These are phyloP conservation scores for Diacarnus erythraeanus DNA, from an alignment of 37 sponge, comb jelly and placozoan species.

Conservation along the genomic window DNA sequence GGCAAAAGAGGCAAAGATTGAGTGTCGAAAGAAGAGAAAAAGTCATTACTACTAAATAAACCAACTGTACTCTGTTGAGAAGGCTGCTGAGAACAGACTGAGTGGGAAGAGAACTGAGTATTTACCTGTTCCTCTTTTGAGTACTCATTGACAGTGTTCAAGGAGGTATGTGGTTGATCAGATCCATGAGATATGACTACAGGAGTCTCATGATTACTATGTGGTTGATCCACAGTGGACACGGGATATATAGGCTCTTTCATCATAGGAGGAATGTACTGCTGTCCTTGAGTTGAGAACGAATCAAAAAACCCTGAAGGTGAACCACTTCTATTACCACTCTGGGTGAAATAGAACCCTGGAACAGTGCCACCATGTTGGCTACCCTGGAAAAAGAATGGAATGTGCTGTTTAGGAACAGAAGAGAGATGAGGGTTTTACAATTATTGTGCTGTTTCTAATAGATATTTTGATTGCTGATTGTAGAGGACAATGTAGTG, in stretches of 20 bases:
- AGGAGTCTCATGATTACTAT: not conserved
- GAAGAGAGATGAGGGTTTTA: too few relatives aligned
- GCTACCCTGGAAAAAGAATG: too few relatives aligned
- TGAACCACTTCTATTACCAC: too few relatives aligned
- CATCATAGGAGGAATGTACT: not conserved
- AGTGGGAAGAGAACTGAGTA: not conserved
- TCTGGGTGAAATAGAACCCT: too few relatives aligned
- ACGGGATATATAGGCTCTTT: not conserved
- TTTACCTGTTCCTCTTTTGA: too few relatives aligned
- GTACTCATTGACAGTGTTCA: too few relatives aligned
- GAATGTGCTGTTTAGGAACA: not conserved
- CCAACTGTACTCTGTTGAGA: not conserved
- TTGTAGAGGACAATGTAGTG: too few relatives aligned
- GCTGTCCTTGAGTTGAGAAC: not conserved
- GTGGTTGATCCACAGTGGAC: not conserved
- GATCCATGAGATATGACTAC: too few relatives aligned
- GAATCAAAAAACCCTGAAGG: not conserved
- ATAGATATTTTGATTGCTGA: too few relatives aligned
- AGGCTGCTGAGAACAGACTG: not conserved
- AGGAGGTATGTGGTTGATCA: too few relatives aligned
- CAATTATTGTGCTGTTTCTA: too few relatives aligned
- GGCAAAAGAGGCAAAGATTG: not conserved
- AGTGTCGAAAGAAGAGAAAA: not conserved
- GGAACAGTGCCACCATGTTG: too few relatives aligned
- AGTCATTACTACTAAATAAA: not conserved